phyloP scores from a whole-genome alignment of 35 echinoderm and acorn worm genomes.

The Anneissia japonica region DNA sequence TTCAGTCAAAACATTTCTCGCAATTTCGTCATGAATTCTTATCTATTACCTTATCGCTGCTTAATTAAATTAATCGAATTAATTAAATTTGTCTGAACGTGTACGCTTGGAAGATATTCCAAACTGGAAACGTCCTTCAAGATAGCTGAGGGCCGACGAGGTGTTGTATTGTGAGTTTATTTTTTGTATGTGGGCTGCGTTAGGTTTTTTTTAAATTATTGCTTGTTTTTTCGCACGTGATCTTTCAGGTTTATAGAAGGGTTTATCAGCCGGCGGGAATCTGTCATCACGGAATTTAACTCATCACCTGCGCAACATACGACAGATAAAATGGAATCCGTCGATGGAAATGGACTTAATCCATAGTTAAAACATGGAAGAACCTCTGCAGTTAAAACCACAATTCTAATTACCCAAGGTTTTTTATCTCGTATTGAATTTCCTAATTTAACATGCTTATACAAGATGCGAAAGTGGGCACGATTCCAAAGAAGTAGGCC shows the following conservation, averaged over 20 bases:
- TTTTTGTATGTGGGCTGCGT: neutral
- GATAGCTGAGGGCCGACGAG: neutral
- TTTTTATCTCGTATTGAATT: too few relatives aligned
- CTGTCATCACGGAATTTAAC: neutral
- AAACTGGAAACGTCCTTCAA: neutral
- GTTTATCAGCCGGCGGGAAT: neutral
- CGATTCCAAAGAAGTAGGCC: too few relatives aligned
- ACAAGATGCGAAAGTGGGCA: too few relatives aligned
- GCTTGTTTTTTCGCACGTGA: neutral
- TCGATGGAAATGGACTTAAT: too few relatives aligned
- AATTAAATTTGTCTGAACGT: constrained; percentile 2
- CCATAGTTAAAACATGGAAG: too few relatives aligned
- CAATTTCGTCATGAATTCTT: neutral
- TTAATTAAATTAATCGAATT: constrained; percentile 1
- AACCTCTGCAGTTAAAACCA: too few relatives aligned
- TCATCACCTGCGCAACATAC: neutral
- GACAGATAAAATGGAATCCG: too few relatives aligned
- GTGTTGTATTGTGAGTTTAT: neutral
- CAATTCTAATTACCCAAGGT: too few relatives aligned
- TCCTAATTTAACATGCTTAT: too few relatives aligned
- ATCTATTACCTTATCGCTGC: neutral
- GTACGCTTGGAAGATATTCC: neutral
- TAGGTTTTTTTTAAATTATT: neutral
- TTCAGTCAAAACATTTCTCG: neutral
- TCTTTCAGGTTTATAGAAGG: neutral